phyloP scores from a whole-genome alignment of 2,888 invertebrate genomes.

The Thymelicus acteon region DNA sequence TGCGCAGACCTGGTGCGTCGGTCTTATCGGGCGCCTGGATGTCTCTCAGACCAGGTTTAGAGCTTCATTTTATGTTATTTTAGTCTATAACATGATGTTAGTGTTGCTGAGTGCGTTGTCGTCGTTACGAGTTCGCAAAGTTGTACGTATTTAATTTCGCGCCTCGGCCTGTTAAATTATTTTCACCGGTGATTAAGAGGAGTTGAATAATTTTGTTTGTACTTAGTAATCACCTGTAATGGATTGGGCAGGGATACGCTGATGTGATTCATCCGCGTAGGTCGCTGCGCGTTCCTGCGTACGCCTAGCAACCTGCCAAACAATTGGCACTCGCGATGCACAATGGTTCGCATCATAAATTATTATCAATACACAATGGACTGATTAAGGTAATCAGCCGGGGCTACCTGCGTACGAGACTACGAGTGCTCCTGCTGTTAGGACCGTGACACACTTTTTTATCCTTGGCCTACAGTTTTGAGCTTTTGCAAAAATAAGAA shows the following conservation, averaged over 20 bases:
- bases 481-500: slow-evolving; percentile 3
- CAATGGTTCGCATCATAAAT: slow-evolving; percentile 35
- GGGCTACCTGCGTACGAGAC: slow-evolving; percentile 26
- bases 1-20: slow-evolving; percentile 68
- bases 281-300: slow-evolving; percentile 20
- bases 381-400: slow-evolving; percentile 31
- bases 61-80: slow-evolving; percentile 5
- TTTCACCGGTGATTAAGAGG: not conserved
- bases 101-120: not conserved
- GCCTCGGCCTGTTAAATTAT: not conserved
- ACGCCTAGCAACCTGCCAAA: slow-evolving; percentile 36
- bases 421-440: slow-evolving; percentile 12
- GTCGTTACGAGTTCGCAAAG: slow-evolving; percentile 15
- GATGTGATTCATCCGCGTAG: slow-evolving; percentile 33
- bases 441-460: slow-evolving; percentile 26
- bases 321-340: slow-evolving; percentile 27
- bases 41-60: not conserved
- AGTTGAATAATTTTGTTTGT: not conserved
- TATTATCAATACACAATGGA: slow-evolving; percentile 30
- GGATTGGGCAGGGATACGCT: slow-evolving; percentile 19
- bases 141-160: not conserved
- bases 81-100: slow-evolving; percentile 10
- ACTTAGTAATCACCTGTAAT: not conserved
- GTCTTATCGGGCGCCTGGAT: slow-evolving; percentile 38
- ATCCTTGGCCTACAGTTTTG: slow-evolving; percentile 29